These are phyloP conservation scores for Sarcophaga peregrina DNA, from an alignment of 1,140 invertebrate genomes.

Conservation along the genomic window DNA sequence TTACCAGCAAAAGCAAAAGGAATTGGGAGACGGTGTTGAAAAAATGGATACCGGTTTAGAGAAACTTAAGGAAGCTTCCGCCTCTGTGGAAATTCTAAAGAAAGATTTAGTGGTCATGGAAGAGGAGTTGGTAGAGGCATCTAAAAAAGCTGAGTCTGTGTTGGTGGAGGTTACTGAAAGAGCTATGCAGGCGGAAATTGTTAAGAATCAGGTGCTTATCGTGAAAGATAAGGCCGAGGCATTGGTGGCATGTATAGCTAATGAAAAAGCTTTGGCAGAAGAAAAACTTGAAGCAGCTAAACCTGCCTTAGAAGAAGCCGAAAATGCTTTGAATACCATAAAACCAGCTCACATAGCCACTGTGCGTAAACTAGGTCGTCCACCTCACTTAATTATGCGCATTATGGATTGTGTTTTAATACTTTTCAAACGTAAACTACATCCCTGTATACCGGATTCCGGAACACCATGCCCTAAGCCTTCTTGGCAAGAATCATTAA, in stretches of 20 bases:
- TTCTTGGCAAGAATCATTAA: slow-evolving; percentile 95
- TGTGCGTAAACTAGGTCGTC: slow-evolving; percentile 91
- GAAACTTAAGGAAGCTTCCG: slow-evolving; percentile 93
- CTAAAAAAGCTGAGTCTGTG: slow-evolving; percentile 88
- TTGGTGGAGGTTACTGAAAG: slow-evolving; percentile 87
- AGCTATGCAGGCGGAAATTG: slow-evolving; percentile 93
- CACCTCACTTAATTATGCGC: slow-evolving; percentile 96
- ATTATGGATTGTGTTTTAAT: slow-evolving; percentile 98
- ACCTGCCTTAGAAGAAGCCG: slow-evolving; percentile 92
- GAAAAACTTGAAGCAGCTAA: slow-evolving; percentile 87
- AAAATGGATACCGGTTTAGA: slow-evolving; percentile 94
- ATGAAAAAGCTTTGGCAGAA: slow-evolving; percentile 92
- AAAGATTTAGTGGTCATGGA: slow-evolving; percentile 94
- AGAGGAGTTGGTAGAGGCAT: slow-evolving; percentile 88
- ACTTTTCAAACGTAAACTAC: slow-evolving; percentile 88
- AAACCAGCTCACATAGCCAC: slow-evolving; percentile 97
- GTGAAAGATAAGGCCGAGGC: slow-evolving; percentile 95
- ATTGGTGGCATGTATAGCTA: slow-evolving; percentile 89
- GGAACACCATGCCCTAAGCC: slow-evolving; percentile 88
- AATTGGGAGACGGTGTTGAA: slow-evolving; percentile 87
- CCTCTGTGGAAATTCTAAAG: slow-evolving; percentile 90
- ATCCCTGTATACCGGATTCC: slow-evolving; percentile 83
- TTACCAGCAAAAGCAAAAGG: slow-evolving; percentile 87
- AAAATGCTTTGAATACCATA: slow-evolving; percentile 95
- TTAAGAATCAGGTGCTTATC: slow-evolving; percentile 94